These are phyloP conservation scores for Sorex maritimensis DNA, from an alignment of 2,797 vertebrate genomes.

Conservation along the genomic window DNA sequence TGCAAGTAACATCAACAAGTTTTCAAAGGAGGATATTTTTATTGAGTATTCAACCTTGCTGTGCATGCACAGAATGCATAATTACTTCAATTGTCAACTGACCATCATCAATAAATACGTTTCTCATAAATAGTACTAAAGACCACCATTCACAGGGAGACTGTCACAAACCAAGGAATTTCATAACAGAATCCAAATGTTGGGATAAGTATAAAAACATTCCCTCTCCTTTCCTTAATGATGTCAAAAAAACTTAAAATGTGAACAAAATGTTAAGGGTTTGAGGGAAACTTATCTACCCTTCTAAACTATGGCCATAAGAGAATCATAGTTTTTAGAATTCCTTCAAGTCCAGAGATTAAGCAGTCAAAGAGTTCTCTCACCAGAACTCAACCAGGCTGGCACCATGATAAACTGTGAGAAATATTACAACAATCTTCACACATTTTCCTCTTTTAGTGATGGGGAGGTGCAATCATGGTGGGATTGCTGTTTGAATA, in stretches of 20 bases:
- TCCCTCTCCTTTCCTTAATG: neutral
- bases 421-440: too few species aligned
- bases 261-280: neutral
- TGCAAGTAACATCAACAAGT: neutral
- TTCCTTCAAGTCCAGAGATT: neutral
- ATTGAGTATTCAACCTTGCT: neutral
- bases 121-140: slow-evolving; percentile 19
- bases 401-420: too few species aligned
- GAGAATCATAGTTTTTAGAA: neutral
- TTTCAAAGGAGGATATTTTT: neutral
- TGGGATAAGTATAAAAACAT: neutral
- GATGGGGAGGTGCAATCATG: too few species aligned
- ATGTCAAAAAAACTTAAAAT: neutral
- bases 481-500: too few species aligned
- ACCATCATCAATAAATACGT: slow-evolving; percentile 43
- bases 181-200: neutral
- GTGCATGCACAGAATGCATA: neutral
- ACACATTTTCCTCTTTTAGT: too few species aligned
- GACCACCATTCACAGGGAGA: neutral
- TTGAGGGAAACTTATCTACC: neutral
- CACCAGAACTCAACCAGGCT: too few species aligned
- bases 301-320: neutral
- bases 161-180: slow-evolving; percentile 28
- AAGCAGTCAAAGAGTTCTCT: neutral
- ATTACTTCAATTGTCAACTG: neutral